Base-by-base conservation (phyloP, 2,113 vertebrate species). In the Zapus hudsonius region DNA sequence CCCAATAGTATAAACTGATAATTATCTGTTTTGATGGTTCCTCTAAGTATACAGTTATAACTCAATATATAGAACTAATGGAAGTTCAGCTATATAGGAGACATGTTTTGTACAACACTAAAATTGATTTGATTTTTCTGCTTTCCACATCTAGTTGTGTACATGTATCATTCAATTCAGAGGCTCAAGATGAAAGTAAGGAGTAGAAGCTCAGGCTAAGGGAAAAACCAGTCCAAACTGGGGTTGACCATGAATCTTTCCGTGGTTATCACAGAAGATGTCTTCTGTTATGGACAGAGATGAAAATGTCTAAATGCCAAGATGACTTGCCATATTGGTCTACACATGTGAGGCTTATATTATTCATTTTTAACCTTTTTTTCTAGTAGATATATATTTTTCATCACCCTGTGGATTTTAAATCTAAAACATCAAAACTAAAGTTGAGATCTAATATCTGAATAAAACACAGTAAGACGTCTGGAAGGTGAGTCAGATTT, bases 401-500 rank as follows among this genome's bases (percentile, higher is more conserved):
- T 63, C 36, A 38, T 7, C 38, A 38, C 63, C 52, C 57, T 44
- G 2, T 31, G 27, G 38, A 78, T 85, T 88, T 95, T 69, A 76
- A 85, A 75, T 90, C 15, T 47, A 88, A 90, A 70, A 4, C 87
- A 81, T 80, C 44, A 93, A 88, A 86, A 44, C 33, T 40, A 47
- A 57, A 87, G 17, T 87, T 27, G 90, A 86, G 40, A 85, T 40
- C n/a, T 16, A 66, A 78, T 20, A 33, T 6, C 27, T 72, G 72
- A 75, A 47, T 61, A 84, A 79, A 90, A 94, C 57, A 88, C 40
- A 92, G 64, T 83, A 87, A 47, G 79, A 74, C 40, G 27, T 87
- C 85, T 79, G 36, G 20, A 70, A 92, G 36, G 66, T 76, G 70
- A 95, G 59, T 88, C 36, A 67, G 23, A 57, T 90, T 86, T 92